Conservation (phyloP, 1,140 invertebrate species). For the Ceratina calcarata region DNA sequence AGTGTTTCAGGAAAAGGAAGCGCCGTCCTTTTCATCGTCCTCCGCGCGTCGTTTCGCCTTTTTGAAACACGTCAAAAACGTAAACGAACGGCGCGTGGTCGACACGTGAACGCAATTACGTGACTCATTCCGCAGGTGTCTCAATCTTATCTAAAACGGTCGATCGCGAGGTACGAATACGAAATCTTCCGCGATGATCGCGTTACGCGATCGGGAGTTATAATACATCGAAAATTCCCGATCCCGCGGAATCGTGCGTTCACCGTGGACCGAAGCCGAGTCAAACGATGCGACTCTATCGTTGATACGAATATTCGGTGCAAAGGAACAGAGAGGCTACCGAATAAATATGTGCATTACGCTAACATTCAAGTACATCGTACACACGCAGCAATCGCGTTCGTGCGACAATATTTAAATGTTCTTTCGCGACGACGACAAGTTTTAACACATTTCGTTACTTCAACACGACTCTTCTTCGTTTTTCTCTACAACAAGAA, state of each 20-base stretch:
- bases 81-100: too few species aligned
- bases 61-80: not conserved
- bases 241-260: not conserved
- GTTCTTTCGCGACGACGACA: not conserved
- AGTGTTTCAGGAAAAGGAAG: conserved; percentile 38
- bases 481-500: too few species aligned
- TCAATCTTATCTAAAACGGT: too few species aligned
- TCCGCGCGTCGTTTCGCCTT: conserved; percentile 2
- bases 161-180: too few species aligned
- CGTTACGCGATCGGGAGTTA: too few species aligned
- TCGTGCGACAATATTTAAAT: too few species aligned
- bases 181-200: too few species aligned
- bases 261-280: not conserved
- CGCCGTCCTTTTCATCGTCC: conserved; percentile 19
- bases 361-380: not conserved
- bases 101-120: too few species aligned
- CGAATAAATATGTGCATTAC: conserved; percentile 3
- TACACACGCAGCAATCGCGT: too few species aligned
- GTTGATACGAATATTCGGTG: not conserved
- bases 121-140: too few species aligned
- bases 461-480: too few species aligned
- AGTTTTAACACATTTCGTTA: not conserved
- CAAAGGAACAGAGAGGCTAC: not conserved
- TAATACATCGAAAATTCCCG: too few species aligned
- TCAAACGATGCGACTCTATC: not conserved